Base-by-base conservation (phyloP, 2,888 invertebrate species). In the Cecidostiba fungosa region DNA sequence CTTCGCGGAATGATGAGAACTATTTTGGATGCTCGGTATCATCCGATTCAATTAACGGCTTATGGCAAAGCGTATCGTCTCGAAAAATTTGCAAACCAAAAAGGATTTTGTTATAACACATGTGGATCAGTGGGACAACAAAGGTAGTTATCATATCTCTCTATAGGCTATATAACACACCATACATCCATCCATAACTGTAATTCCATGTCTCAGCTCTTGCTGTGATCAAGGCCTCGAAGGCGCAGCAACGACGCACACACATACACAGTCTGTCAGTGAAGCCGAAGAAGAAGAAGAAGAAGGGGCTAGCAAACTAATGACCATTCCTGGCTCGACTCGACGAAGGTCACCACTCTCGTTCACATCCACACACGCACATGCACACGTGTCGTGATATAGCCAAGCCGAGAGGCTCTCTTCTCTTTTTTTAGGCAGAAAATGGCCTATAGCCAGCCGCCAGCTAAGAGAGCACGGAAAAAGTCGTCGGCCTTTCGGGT, bases 401-500 rank as follows among this genome's bases (percentile, higher is more conserved):
- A 43, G 14, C 19, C 39, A 2, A 50, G 16, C 26, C 47, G 14
- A 50, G 23, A 36, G 19, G 1, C 54, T 59, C n/a, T 59, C 69
- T 47, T 43, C 47, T 66, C 59, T 10, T 78, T 80, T 80, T 36
- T 50, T 47, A 82, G 29, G 39, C n/a, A 54, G 54, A 77, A 62
- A 26, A 66, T 66, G 66, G 66, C 29, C 66, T 66, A 66, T 66
- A 66, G 66, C 66, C 66, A 66, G 66, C 8, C 59, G 59, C 16
- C 39, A 62, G 16, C 43, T 5, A 47, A 70, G 29, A 10, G 23
- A 26, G 66, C 26, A 29, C 12, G 74, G 82, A 86, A 87, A 86
- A 89, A 88, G 87, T 84, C 80, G 88, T 86, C 87, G 88, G 88
- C 87, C 89, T 89, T 88, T 89, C 72, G 87, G 85, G 89, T 88